phyloP scores from a whole-genome alignment of 1,140 invertebrate genomes.

The Alviniconcha marisindica region DNA sequence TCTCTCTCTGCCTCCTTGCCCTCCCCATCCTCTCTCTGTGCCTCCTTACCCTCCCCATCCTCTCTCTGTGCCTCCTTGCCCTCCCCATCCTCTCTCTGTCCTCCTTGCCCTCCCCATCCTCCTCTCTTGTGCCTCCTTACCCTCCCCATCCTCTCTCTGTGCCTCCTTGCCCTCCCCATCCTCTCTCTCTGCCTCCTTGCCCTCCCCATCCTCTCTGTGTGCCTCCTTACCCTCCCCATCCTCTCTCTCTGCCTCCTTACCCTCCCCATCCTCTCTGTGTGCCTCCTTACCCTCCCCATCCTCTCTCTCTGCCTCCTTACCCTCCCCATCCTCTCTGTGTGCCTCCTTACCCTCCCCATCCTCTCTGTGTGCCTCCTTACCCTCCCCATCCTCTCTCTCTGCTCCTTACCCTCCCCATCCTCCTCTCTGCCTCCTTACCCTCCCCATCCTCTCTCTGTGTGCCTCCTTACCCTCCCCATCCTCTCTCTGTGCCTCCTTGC shows the following conservation, averaged over 20 bases:
- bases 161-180: too few species aligned
- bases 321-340: neutral
- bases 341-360: neutral
- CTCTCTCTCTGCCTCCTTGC: too few species aligned
- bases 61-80: neutral
- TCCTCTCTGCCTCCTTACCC: neutral
- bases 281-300: neutral
- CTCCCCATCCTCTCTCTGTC: neutral
- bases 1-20: too few species aligned
- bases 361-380: neutral
- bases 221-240: too few species aligned
- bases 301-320: neutral
- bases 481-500: neutral
- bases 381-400: neutral
- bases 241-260: too few species aligned
- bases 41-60: neutral
- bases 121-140: neutral
- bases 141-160: too few species aligned
- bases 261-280: neutral
- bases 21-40: too few species aligned
- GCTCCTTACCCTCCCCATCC: neutral
- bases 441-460: neutral
- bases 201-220: too few species aligned
- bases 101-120: neutral
- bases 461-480: neutral